Evolutionary conservation across 2,888 invertebrate species (phyloP).

Genomic region (Lithophane semibrunnea): DNA sequence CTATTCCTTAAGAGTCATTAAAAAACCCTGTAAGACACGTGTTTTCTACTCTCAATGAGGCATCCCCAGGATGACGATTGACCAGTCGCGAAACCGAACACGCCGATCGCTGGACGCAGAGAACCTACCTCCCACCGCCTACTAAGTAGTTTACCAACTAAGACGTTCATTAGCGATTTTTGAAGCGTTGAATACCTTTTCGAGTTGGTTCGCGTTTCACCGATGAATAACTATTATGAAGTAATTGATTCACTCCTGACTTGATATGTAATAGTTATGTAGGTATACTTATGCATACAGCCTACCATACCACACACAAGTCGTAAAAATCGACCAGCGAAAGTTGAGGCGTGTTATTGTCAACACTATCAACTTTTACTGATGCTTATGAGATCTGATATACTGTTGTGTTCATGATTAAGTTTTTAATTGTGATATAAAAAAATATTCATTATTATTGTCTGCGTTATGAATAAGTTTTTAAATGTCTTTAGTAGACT

Average conservation of each 20-base stretch:
- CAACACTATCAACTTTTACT: conserved; percentile 17
- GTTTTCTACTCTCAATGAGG: too few species aligned
- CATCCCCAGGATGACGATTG: too few species aligned
- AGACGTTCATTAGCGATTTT: not conserved
- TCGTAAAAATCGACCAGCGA: conserved; percentile 42
- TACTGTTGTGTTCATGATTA: conserved; percentile 7
- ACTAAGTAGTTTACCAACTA: not conserved
- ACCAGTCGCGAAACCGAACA: too few species aligned
- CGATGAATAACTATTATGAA: not conserved
- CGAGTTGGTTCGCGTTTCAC: conserved; percentile 6
- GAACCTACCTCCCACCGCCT: not conserved
- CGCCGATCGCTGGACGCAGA: too few species aligned
- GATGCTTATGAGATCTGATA: conserved; percentile 8
- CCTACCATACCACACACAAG: conserved; percentile 32
- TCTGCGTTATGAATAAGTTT: not conserved
- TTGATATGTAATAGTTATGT: conserved; percentile 4
- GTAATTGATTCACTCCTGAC: not conserved
- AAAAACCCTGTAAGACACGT: too few species aligned
- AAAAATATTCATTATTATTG: not conserved
- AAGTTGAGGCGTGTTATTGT: conserved; percentile 27
- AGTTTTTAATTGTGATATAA: not conserved
- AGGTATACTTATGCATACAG: not conserved
- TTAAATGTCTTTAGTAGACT: not conserved
- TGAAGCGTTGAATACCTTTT: not conserved
- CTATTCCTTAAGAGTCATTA: too few species aligned